A percentile compares a stretch with the other conserved stretches of the same genome.
Evolutionary conservation across 1,140 invertebrate species (phyloP).

Genomic region (Drosophila watanabei): DNA sequence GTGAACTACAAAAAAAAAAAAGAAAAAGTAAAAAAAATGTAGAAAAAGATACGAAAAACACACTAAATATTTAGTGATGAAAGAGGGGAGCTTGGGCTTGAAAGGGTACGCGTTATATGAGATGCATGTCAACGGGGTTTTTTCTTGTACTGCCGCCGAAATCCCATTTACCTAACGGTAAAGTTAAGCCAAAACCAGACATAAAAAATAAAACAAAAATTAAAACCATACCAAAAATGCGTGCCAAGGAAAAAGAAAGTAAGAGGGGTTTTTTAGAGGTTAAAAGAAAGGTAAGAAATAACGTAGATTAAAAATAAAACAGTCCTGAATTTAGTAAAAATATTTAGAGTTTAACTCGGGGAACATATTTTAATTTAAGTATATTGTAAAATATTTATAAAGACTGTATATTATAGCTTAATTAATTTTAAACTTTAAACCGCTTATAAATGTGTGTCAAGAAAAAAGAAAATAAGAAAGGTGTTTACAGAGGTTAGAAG

Average conservation of each 20-base stretch:
- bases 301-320: not conserved
- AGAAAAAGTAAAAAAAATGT: not conserved
- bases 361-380: not conserved
- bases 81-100: not conserved
- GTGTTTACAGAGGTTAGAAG: too few relatives aligned
- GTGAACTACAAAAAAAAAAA: constrained; percentile 62
- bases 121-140: constrained; percentile 79
- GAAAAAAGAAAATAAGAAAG: too few relatives aligned
- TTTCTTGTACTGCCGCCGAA: constrained; percentile 57
- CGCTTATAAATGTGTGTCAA: too few relatives aligned
- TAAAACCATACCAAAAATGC: constrained; percentile 32
- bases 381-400: not conserved
- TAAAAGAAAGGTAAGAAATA: constrained; percentile 15
- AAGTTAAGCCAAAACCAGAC: constrained; percentile 29
- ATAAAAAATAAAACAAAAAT: not conserved
- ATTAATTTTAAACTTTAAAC: too few relatives aligned
- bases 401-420: too few relatives aligned
- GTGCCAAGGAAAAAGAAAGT: constrained; percentile 68
- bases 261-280: constrained; percentile 4
- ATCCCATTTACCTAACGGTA: constrained; percentile 75
- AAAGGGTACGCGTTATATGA: constrained; percentile 74
- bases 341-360: not conserved
- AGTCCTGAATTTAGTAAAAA: not conserved
- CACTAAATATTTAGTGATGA: constrained; percentile 2
- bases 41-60: constrained; percentile 11